Conservation (phyloP, 2,113 vertebrate species). For the Epinephelus moara region DNA sequence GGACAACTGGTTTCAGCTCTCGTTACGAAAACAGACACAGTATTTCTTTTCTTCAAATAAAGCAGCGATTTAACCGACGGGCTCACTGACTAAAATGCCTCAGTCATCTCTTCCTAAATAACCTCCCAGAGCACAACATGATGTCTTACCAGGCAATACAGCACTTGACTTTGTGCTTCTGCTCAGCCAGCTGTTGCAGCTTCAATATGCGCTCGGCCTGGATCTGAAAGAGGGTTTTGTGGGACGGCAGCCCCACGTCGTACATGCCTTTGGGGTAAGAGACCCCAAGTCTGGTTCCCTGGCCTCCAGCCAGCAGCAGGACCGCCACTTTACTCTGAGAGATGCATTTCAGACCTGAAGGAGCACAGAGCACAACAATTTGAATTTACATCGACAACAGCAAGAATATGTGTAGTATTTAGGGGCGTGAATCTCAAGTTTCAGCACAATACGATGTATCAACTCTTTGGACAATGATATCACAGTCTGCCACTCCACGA, state of each 20-base stretch:
- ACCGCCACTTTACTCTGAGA: slow-evolving; percentile 91
- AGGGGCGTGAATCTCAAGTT: not conserved
- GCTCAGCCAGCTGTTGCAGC: slow-evolving; percentile 90
- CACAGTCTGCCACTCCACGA: no score
- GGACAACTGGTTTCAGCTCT: not conserved
- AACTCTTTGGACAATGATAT: no score
- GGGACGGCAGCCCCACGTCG: slow-evolving; percentile 94
- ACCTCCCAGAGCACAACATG: not conserved
- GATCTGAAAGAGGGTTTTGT: slow-evolving; percentile 98
- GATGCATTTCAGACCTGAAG: slow-evolving; percentile 88
- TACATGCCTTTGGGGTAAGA: slow-evolving; percentile 98
- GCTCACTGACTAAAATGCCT: not conserved
- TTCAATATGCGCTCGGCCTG: slow-evolving; percentile 95
- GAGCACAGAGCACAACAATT: slow-evolving; percentile 20
- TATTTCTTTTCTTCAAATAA: slow-evolving; percentile 17
- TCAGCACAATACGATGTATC: no score
- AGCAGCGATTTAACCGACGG: not conserved
- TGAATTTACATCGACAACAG: not conserved
- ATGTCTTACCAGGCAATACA: slow-evolving; percentile 92
- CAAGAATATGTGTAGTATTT: not conserved
- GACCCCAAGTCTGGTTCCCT: slow-evolving; percentile 95
- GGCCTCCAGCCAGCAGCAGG: slow-evolving; percentile 94
- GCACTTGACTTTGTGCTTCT: slow-evolving; percentile 85
- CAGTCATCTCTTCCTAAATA: not conserved
- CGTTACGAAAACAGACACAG: not conserved